Evolutionary conservation across 2,888 invertebrate genomes (phyloP), one percentile per base, ranked within the genome.

Genomic region (Dorcus hopei): DNA sequence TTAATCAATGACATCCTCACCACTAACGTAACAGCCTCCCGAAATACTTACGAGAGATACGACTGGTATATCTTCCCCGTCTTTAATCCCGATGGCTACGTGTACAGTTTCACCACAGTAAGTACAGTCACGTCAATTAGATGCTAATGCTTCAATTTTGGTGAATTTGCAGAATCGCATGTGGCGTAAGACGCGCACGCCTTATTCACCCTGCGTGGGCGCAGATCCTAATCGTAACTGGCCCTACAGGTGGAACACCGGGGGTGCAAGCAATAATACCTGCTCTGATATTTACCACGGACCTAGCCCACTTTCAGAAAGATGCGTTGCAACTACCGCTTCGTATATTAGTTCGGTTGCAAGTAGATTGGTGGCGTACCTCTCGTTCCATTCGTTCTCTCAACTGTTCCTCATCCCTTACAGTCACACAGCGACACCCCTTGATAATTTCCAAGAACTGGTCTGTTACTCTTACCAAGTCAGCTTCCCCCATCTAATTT

Each of bases 141-240:
- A 33, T 33, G 26, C 26, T 5, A 48, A 26, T 39, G 5, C 8
- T 39, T 33, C 9, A 23, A 80, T 9, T 9, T 39, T 47, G 9
- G 26, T 42, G 26, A 47, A 26, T 74, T 14, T 79, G 9, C 65
- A 86, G 86, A 79, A 82, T 62, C 83, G 90, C 56, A 62, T 89
- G 70, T 90, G 90, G 90, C 81, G 89, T 11, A 90, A 90, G 70
- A 89, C 87, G 5, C 77, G 85, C 52, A 81, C 75, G 53, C 79
- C 76, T 53, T 81, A 81, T 38, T 80, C 76, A 7, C 67, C 72
- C 7, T 85, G 87, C 64, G 74, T 74, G 57, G 92, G 92, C 3
- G 84, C 85, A 0, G 91, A 93, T 76, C 84, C 89, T 0, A 93
- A 93, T 73, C 82, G 92, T 60, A 92, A 92, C 74, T 92, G 88